phyloP scores from a whole-genome alignment of 2,113 vertebrate genomes.

The Muntiacus muntjak region DNA sequence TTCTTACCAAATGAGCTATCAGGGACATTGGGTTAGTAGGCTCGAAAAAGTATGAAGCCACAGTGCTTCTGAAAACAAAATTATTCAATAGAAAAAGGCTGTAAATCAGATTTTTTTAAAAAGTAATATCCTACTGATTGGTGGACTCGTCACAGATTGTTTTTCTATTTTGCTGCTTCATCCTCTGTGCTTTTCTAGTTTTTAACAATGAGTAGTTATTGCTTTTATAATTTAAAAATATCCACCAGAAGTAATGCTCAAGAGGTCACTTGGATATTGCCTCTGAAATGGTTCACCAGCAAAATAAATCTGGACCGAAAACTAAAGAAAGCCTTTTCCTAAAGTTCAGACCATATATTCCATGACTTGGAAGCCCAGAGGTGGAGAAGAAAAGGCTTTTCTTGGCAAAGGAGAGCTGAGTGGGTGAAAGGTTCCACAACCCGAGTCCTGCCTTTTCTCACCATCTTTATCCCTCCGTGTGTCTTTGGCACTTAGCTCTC shows the following conservation, averaged over 20 bases:
- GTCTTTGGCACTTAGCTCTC: not conserved
- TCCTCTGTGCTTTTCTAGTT: not conserved
- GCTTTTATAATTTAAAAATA: not conserved
- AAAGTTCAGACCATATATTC: not conserved
- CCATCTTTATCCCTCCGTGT: not conserved
- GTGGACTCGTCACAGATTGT: not conserved
- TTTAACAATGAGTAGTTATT: not conserved
- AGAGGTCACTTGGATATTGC: not conserved
- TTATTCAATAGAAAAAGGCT: not conserved
- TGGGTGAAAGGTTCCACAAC: not conserved
- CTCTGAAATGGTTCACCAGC: not conserved
- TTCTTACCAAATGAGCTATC: not conserved
- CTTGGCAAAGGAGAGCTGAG: not conserved
- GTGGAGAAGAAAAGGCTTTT: not conserved
- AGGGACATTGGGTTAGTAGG: not conserved
- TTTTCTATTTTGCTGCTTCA: not conserved
- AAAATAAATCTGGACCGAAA: slow-evolving; percentile 11
- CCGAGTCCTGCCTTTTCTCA: not conserved
- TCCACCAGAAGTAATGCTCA: not conserved
- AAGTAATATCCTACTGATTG: not conserved
- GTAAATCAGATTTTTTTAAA: not conserved
- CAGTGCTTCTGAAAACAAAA: not conserved
- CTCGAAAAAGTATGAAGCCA: not conserved
- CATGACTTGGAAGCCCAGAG: not conserved
- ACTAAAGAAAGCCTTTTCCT: not conserved